Evolutionary conservation across 2,888 invertebrate genomes (phyloP), one percentile per base, ranked within the genome.

Genomic region (Smittia sp.): DNA sequence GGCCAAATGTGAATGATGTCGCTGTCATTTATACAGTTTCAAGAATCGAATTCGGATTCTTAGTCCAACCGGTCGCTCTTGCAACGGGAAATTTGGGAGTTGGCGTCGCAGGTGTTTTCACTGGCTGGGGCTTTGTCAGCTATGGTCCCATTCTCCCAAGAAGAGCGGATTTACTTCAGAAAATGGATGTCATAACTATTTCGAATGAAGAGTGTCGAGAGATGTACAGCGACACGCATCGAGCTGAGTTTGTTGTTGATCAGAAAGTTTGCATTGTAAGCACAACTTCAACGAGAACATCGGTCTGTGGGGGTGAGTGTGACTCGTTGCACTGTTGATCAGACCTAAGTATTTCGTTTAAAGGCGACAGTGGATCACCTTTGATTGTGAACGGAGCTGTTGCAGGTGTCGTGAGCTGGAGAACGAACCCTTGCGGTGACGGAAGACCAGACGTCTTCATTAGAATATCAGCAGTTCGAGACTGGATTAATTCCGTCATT

Each of bases 21-120:
- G 58, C 32, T n/a, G 20, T 70, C 15, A 15, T 70, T 0, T 18
- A 54, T 18, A 70, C 70, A 54, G 7, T 32, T 46, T 54, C 54
- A 20, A 15, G 46, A 46, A n/a, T 46, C n/a, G 11, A 2, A 6
- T 32, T 32, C 9, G 32, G 32, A 32, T 3, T 9, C 9, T 13
- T 54, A 41, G 70, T 70, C 32, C 70, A 70, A 54, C 70, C 58
- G 27, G 54, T 70, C 20, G 25, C 70, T 46, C n/a, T 46, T 6
- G 2, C n/a, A 46, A 15, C 6, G 2, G 15, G 9, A 46, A 32
- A 18, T 9, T 11, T 3, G 24, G 41, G 46, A 68, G n/a, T 41
- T 13, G 25, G 41, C 18, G 32, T 32, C 13, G 22, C n/a, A 32
- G 70, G 70, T 13, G 18, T 58, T 27, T 70, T 70, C 27, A 32